phyloP scores from a whole-genome alignment of 2,888 invertebrate species.

The Drosophila koepferae region DNA sequence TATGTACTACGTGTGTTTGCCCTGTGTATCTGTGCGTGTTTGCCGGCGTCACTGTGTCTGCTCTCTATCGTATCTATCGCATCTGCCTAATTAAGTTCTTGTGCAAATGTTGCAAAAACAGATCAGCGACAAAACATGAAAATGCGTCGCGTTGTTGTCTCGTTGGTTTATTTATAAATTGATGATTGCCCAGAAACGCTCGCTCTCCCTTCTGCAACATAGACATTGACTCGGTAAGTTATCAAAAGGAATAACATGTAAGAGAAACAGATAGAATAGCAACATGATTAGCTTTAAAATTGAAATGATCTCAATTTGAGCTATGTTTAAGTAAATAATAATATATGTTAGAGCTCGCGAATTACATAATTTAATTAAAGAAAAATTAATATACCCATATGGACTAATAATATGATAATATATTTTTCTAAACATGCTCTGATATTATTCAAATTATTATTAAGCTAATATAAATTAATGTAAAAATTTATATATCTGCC shows the following conservation, averaged over 20 bases:
- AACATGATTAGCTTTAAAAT: neutral
- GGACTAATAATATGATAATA: no score
- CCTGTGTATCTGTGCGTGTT: conserved; percentile 28
- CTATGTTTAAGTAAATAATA: neutral
- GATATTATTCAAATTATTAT: no score
- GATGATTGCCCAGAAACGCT: conserved; percentile 28
- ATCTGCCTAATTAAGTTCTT: conserved; percentile 60
- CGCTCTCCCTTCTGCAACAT: conserved; percentile 1
- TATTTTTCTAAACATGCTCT: no score
- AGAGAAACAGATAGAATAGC: no score
- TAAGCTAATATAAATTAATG: no score
- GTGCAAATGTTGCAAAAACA: conserved; percentile 54
- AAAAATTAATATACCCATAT: no score
- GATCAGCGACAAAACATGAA: conserved; percentile 49
- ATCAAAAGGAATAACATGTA: neutral
- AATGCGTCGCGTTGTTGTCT: conserved; percentile 49
- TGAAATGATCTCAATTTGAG: neutral
- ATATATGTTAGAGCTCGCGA: neutral
- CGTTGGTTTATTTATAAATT: conserved; percentile 66
- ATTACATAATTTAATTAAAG: neutral
- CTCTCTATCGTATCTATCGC: conserved; percentile 37
- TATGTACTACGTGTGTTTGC: conserved; percentile 7
- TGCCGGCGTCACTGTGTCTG: conserved; percentile 57
- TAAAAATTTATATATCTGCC: no score
- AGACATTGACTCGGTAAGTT: conserved; percentile 54